These are phyloP conservation scores for Brachyhypopomus occidentalis DNA, from an alignment of 2,113 vertebrate species.

Conservation along the genomic window DNA sequence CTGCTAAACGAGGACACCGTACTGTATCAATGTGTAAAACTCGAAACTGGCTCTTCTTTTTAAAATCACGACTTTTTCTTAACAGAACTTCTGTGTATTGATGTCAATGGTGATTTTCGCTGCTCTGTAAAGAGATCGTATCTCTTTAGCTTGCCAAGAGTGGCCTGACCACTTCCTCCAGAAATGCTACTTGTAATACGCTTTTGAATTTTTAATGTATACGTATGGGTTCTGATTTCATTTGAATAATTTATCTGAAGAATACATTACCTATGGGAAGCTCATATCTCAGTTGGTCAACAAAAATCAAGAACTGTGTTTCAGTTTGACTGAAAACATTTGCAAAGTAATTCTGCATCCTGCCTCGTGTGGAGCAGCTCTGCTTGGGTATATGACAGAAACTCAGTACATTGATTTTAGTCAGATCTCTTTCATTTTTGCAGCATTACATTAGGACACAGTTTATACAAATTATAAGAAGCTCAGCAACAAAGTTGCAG, in stretches of 20 bases:
- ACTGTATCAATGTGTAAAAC: background rate
- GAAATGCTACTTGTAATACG: slow-evolving; percentile 47
- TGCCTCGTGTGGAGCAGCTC: background rate
- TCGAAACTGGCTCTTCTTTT: background rate
- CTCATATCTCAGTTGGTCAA: slow-evolving; percentile 6
- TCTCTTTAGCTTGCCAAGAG: slow-evolving; percentile 19
- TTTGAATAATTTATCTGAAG: slow-evolving; percentile 50
- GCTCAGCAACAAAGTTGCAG: background rate
- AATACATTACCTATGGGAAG: slow-evolving; percentile 31
- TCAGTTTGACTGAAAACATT: slow-evolving; percentile 10
- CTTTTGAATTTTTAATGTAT: slow-evolving; percentile 52
- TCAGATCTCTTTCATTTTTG: background rate
- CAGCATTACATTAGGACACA: no score
- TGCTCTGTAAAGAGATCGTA: slow-evolving; percentile 1
- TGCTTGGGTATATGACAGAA: background rate
- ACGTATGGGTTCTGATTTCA: slow-evolving; percentile 44
- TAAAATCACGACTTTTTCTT: background rate
- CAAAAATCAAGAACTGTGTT: slow-evolving; percentile 24
- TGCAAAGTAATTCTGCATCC: slow-evolving; percentile 25
- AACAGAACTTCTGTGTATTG: background rate
- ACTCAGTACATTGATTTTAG: background rate
- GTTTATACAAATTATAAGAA: slow-evolving; percentile 13
- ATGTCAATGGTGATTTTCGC: slow-evolving; percentile 7
- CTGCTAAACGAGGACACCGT: background rate
- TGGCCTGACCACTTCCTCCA: slow-evolving; percentile 42